These are phyloP conservation scores for Dynastes maya DNA, from an alignment of 2,888 invertebrate genomes.

Conservation along the genomic window DNA sequence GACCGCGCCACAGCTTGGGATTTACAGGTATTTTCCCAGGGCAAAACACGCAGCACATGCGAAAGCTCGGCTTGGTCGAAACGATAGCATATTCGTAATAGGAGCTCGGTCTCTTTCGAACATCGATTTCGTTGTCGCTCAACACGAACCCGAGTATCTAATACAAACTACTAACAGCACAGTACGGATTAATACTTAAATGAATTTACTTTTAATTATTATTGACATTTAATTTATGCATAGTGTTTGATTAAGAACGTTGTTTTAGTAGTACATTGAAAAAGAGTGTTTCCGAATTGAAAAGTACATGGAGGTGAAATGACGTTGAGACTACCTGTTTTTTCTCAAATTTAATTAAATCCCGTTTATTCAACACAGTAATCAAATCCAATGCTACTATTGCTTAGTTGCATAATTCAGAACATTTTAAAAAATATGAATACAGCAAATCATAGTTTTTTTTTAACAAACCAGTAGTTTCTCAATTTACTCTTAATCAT, in stretches of 20 bases:
- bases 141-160: not conserved
- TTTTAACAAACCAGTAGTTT: no score
- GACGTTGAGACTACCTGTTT: no score
- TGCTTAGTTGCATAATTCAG: no score
- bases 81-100: slow-evolving; percentile 11
- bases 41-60: slow-evolving; percentile 23
- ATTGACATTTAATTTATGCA: slow-evolving; percentile 1
- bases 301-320: no score
- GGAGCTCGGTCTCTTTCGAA: not conserved
- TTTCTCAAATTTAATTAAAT: no score
- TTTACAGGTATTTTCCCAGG: slow-evolving; percentile 33
- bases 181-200: not conserved
- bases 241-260: not conserved
- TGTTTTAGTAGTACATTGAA: not conserved
- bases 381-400: no score
- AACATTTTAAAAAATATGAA: no score
- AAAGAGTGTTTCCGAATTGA: not conserved
- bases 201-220: not conserved
- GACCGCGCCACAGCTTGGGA: not conserved
- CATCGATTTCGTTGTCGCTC: slow-evolving; percentile 7
- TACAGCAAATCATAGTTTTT: no score
- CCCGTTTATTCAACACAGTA: no score
- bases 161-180: not conserved
- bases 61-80: slow-evolving; percentile 20
- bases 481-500: no score